A percentile compares a stretch with the other conserved stretches of the same genome.
Evolutionary conservation across 2,797 vertebrate genomes (phyloP).

Genomic region (Smutsia temminckii): DNA sequence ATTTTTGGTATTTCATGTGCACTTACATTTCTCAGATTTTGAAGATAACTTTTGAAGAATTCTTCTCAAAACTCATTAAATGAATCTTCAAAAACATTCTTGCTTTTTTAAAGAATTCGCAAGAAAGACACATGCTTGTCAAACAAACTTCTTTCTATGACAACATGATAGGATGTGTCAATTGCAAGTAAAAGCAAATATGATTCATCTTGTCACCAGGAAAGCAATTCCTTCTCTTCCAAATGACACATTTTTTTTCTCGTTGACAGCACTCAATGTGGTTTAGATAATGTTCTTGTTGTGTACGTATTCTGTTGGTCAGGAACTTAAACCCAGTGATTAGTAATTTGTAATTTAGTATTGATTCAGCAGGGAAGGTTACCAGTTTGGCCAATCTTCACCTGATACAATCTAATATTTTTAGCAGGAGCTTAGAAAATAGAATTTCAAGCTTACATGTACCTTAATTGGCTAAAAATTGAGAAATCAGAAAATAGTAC

Average conservation of each 20-base stretch:
- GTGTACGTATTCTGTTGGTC: neutral
- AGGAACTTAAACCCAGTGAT: constrained; percentile 4
- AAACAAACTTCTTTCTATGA: constrained; percentile 50
- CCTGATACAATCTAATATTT: neutral
- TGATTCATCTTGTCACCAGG: constrained; percentile 18
- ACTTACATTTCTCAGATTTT: constrained; percentile 20
- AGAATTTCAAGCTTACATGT: neutral
- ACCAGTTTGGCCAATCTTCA: neutral
- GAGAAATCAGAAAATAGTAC: neutral
- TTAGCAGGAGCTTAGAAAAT: neutral
- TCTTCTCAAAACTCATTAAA: neutral
- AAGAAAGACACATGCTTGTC: constrained; percentile 26
- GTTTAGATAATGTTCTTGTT: constrained; percentile 41
- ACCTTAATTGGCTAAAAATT: neutral
- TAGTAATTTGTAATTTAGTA: constrained; percentile 46
- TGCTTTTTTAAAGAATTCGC: neutral
- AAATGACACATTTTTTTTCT: neutral
- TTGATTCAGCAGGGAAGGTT: neutral
- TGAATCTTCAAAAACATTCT: constrained; percentile 11
- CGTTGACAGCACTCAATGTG: neutral
- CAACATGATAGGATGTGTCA: constrained; percentile 14
- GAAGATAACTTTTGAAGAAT: neutral
- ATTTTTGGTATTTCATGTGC: neutral
- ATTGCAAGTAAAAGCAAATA: neutral
- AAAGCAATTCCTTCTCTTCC: constrained; percentile 7